These are phyloP conservation scores for Tursiops truncatus DNA, from an alignment of 2,113 vertebrate genomes.

Conservation along the genomic window DNA sequence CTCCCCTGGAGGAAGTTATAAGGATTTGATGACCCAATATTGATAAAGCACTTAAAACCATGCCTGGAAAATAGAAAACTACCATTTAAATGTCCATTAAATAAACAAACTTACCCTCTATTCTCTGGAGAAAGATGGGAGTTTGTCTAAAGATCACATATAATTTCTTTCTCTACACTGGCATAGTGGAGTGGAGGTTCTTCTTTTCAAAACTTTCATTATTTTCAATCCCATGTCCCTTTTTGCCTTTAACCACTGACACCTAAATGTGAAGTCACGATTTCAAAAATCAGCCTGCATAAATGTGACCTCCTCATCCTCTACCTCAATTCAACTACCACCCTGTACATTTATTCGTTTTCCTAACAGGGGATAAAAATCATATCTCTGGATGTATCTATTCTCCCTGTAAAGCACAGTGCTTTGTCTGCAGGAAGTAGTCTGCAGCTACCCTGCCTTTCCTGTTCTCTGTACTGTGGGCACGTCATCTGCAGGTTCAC, in stretches of 20 bases:
- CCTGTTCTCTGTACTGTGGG: rapidly evolving
- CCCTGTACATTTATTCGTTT: background rate
- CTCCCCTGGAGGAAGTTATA: background rate
- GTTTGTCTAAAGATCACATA: background rate
- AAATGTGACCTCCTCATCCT: background rate
- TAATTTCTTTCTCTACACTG: background rate
- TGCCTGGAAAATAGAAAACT: background rate
- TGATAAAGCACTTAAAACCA: background rate
- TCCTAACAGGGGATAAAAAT: background rate
- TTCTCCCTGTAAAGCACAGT: background rate
- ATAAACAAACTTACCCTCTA: background rate
- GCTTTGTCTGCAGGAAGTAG: background rate
- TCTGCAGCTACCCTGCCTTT: background rate
- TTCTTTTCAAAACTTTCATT: background rate
- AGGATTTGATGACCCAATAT: background rate
- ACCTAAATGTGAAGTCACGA: background rate
- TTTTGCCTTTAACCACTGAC: background rate
- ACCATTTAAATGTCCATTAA: background rate
- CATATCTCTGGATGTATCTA: background rate
- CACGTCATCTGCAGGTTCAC: rapidly evolving
- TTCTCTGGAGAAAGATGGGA: background rate
- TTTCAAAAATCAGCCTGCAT: background rate
- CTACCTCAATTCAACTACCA: background rate
- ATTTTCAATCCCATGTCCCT: background rate
- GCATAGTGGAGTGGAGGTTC: background rate